These are phyloP conservation scores for Hypanus sabinus DNA, from an alignment of 2,113 vertebrate genomes.

Conservation along the genomic window DNA sequence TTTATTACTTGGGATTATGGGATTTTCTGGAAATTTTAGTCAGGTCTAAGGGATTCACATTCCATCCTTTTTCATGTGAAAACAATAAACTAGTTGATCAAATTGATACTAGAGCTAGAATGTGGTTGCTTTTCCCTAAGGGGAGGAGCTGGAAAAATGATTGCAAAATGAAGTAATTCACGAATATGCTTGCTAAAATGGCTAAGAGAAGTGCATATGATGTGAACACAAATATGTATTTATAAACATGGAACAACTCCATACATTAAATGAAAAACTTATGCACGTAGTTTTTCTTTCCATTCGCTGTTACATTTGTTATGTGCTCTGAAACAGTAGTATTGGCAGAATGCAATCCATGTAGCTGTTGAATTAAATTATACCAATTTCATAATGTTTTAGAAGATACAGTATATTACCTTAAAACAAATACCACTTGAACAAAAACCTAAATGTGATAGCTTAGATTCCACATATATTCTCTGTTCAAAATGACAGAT, in stretches of 20 bases:
- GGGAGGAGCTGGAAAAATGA: background rate
- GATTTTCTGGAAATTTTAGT: background rate
- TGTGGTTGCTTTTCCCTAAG: background rate
- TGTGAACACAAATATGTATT: background rate
- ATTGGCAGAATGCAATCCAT: background rate
- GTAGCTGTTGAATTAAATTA: constrained; percentile 38
- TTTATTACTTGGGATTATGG: background rate
- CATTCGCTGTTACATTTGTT: background rate
- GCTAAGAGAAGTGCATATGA: background rate
- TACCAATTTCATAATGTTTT: constrained; percentile 42
- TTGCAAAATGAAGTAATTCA: background rate
- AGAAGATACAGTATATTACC: background rate
- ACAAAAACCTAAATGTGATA: background rate
- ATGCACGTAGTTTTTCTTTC: background rate
- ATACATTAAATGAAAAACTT: background rate
- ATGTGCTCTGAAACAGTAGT: background rate
- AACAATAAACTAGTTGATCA: background rate
- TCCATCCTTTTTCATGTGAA: background rate
- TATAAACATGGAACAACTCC: too few relatives aligned
- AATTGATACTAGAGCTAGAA: background rate
- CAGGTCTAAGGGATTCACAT: background rate
- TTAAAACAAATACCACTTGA: background rate
- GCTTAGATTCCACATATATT: background rate
- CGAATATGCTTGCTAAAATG: background rate
- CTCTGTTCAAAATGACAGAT: background rate